Percentiles rank a stretch among this genome's conserved stretches.
Conservation (phyloP, 2,888 invertebrate species). For the Melieria crassipennis region DNA sequence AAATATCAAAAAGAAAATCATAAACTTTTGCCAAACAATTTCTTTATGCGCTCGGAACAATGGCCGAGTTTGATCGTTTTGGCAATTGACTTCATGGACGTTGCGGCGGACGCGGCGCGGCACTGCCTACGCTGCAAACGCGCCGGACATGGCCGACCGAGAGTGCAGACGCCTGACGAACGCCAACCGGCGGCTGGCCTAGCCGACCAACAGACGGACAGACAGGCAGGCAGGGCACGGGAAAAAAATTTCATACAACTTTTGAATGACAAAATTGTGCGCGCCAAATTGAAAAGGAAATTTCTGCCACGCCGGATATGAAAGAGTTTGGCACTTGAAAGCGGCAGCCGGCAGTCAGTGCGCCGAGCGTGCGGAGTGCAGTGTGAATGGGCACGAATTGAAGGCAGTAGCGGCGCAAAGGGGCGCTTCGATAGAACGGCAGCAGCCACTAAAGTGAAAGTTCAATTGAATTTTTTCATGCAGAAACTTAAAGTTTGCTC, state of each 20-base stretch:
- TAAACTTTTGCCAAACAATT: no score
- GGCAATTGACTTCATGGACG: constrained; percentile 23
- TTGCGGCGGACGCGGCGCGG: no score
- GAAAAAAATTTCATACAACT: neutral
- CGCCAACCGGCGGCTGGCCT: no score
- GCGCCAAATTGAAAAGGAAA: neutral
- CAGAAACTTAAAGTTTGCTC: neutral
- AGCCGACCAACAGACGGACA: no score
- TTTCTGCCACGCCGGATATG: neutral
- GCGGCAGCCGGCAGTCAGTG: neutral
- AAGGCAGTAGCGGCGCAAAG: neutral
- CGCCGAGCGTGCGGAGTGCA: neutral
- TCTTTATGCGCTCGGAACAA: no score
- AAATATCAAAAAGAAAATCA: no score
- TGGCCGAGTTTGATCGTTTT: constrained; percentile 25
- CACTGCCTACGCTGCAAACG: no score
- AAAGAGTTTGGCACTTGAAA: constrained; percentile 2
- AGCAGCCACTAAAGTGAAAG: neutral
- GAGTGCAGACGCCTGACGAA: no score
- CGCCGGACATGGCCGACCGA: no score
- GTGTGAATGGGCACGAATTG: neutral
- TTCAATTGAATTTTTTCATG: neutral
- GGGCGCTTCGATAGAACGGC: neutral
- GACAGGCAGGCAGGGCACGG: neutral
- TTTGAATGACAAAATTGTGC: constrained; percentile 3